Evolutionary conservation across 2,888 invertebrate species (phyloP).

Genomic region (Trichogramma evanescens): DNA sequence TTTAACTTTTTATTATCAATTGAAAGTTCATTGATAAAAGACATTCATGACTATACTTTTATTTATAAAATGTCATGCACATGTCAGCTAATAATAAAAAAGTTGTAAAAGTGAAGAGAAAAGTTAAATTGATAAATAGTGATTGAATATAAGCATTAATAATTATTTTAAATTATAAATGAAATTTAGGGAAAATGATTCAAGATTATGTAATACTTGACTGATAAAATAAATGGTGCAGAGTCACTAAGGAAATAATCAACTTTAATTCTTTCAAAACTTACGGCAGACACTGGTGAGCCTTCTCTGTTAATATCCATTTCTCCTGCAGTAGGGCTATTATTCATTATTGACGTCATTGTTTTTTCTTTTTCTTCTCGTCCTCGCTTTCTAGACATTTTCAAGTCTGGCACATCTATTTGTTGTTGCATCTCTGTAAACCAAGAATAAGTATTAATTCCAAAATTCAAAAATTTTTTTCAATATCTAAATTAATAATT

Average conservation of each 20-base stretch:
- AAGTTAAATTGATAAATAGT: neutral
- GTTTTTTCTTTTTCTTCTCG: constrained; percentile 29
- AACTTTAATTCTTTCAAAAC: constrained; percentile 1
- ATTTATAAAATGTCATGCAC: too few relatives aligned
- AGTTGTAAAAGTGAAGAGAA: too few relatives aligned
- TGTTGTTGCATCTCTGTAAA: too few relatives aligned
- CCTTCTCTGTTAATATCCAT: constrained; percentile 27
- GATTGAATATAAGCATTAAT: neutral
- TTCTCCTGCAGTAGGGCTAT: constrained; percentile 31
- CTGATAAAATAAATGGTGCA: neutral
- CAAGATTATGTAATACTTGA: neutral
- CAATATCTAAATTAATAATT: too few relatives aligned
- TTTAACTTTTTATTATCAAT: constrained; percentile 6
- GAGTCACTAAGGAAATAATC: too few relatives aligned
- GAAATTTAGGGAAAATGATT: neutral
- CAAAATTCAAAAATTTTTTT: too few relatives aligned
- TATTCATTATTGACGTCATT: constrained; percentile 23
- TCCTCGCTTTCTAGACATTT: constrained; percentile 39
- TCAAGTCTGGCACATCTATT: constrained; percentile 6
- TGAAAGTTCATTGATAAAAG: constrained; percentile 13
- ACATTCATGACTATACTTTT: neutral
- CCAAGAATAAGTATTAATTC: too few relatives aligned
- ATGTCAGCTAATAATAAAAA: too few relatives aligned
- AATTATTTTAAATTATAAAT: neutral
- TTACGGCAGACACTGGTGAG: constrained; percentile 32